phyloP scores from a whole-genome alignment of 2,797 vertebrate genomes.

The Phataginus tricuspis region DNA sequence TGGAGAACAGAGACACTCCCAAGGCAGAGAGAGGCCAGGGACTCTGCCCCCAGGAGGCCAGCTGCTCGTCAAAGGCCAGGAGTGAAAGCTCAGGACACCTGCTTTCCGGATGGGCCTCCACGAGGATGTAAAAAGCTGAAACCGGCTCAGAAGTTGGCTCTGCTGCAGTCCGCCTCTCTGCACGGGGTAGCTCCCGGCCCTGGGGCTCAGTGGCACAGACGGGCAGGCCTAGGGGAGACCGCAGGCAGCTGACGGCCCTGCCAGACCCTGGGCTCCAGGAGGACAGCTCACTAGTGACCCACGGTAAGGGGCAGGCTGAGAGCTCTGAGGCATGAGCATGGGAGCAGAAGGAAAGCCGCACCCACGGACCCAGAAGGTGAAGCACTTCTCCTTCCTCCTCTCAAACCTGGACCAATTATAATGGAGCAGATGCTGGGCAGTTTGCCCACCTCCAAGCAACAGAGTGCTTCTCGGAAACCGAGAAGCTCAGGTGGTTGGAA shows the following conservation, averaged over 20 bases:
- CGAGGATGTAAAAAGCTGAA: fast-evolving
- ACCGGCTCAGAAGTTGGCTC: no score
- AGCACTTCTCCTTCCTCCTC: slow-evolving; percentile 43
- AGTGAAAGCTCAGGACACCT: fast-evolving
- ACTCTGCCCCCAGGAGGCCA: neutral
- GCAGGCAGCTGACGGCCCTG: neutral
- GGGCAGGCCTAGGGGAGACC: neutral
- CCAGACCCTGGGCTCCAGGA: neutral
- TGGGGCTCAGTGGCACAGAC: neutral
- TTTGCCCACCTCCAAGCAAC: neutral
- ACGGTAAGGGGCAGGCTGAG: neutral
- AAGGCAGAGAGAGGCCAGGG: neutral
- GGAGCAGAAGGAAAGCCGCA: neutral
- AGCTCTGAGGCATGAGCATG: fast-evolving
- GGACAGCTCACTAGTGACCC: neutral
- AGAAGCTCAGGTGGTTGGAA: no score
- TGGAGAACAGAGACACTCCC: neutral
- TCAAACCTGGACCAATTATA: slow-evolving; percentile 66
- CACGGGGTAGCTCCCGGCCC: neutral
- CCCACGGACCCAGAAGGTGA: slow-evolving; percentile 51
- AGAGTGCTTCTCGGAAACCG: no score
- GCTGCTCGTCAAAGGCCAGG: neutral
- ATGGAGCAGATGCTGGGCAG: slow-evolving; percentile 60
- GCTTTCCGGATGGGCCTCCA: neutral
- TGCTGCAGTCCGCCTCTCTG: no score